Conservation (phyloP, 30 jellyfish, hydroid and myxozoan genomes). For the Aurelia coerulea region DNA sequence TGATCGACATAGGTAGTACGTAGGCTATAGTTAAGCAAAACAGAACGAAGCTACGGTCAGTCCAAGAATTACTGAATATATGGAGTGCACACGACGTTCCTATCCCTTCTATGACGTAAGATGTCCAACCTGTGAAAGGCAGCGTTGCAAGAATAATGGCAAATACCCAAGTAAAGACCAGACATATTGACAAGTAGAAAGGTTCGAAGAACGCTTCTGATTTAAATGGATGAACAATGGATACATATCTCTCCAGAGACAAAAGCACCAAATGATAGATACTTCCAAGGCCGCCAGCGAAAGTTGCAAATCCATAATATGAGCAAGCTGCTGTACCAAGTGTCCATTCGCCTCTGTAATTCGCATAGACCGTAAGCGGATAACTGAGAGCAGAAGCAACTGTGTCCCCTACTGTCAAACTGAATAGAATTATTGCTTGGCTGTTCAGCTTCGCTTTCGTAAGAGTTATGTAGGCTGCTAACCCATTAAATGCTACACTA, state of each 20-base stretch:
- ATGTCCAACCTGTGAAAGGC: conserved; percentile 58
- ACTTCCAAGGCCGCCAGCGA: conserved; percentile 33
- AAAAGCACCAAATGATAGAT: conserved; percentile 45
- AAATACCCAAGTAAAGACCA: conserved; percentile 33
- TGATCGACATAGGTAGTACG: conserved; percentile 23
- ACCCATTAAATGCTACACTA: neutral
- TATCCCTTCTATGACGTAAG: conserved; percentile 36
- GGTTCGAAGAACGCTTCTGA: conserved; percentile 1
- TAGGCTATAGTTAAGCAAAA: conserved; percentile 33
- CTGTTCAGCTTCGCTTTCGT: neutral
- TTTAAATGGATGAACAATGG: conserved; percentile 49
- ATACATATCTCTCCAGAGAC: conserved; percentile 35
- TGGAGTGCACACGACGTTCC: conserved; percentile 55
- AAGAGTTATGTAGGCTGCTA: conserved; percentile 17
- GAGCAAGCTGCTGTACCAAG: conserved; percentile 23
- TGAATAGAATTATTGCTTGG: conserved; percentile 33
- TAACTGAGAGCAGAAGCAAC: conserved; percentile 1
- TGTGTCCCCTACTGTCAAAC: conserved; percentile 35
- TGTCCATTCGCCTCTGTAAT: conserved; percentile 4
- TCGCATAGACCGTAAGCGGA: conserved; percentile 38
- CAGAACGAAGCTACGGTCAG: conserved; percentile 24
- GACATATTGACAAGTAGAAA: neutral
- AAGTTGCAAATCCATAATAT: conserved; percentile 34
- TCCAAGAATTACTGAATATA: neutral
- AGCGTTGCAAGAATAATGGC: neutral